Conservation (phyloP, 2,113 vertebrate species). For the Hydrolagus affinis region DNA sequence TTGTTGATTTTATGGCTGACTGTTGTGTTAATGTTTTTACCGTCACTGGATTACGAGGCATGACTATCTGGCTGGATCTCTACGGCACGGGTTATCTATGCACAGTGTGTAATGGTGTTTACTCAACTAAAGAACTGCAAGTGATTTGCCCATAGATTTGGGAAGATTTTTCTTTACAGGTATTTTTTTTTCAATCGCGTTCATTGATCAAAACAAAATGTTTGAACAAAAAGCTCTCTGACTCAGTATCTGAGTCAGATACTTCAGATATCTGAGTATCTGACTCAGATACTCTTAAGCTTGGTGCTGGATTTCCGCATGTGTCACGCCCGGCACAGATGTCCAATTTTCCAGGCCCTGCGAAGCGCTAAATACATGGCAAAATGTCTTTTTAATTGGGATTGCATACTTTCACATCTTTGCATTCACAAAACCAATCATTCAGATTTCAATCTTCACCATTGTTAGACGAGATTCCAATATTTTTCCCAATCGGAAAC, state of each 20-base stretch:
- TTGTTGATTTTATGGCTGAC: background rate
- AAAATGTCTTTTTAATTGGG: background rate
- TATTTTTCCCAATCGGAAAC: no score
- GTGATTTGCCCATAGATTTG: background rate
- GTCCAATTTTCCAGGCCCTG: background rate
- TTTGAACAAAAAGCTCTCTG: no score
- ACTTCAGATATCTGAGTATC: no score
- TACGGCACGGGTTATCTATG: background rate
- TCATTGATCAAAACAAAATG: no score
- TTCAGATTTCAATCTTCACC: background rate
- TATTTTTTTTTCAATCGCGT: no score
- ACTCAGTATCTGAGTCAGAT: no score
- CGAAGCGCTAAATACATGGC: background rate
- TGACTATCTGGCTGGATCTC: background rate
- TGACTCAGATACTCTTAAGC: no score
- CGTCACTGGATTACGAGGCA: background rate
- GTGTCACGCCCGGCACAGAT: background rate
- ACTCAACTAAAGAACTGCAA: background rate
- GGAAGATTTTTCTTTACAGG: no score
- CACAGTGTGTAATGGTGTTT: background rate
- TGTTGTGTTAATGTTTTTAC: constrained; percentile 11
- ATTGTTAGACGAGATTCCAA: no score
- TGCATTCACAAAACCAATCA: background rate
- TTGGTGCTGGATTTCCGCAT: no score
- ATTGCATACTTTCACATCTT: background rate